Conservation (phyloP, 2,888 invertebrate genomes). For the Drosophila buzzatii region DNA sequence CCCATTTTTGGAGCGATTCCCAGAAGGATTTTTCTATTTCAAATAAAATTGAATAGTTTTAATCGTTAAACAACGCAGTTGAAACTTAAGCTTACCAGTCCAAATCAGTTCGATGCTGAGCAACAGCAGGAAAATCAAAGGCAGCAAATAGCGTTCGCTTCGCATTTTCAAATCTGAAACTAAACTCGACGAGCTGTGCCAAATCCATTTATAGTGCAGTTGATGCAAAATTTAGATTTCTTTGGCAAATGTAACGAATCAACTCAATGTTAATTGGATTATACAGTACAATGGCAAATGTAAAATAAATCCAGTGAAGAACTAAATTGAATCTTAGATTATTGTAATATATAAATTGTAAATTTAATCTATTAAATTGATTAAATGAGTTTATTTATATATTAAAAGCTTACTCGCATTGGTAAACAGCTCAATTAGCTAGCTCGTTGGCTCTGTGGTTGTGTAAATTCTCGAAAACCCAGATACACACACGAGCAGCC, state of each 20-base stretch:
- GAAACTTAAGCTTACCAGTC: neutral
- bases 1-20: neutral
- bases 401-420: neutral
- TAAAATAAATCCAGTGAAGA: neutral
- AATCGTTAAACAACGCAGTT: rapidly evolving
- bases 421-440: slow-evolving; percentile 17
- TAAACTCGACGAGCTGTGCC: neutral
- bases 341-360: neutral
- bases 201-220: neutral
- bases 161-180: neutral
- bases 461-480: slow-evolving; percentile 11
- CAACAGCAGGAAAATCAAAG: neutral
- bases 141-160: neutral
- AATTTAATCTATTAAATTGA: neutral
- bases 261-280: neutral
- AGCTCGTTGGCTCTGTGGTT: neutral
- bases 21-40: neutral
- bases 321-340: too few species aligned
- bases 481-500: neutral
- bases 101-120: neutral
- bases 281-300: too few species aligned
- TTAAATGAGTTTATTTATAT: neutral
- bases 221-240: neutral
- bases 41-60: rapidly evolving
- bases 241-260: neutral